Evolutionary conservation across 2,113 vertebrate species (phyloP).

Genomic region (Pedionomus torquatus): DNA sequence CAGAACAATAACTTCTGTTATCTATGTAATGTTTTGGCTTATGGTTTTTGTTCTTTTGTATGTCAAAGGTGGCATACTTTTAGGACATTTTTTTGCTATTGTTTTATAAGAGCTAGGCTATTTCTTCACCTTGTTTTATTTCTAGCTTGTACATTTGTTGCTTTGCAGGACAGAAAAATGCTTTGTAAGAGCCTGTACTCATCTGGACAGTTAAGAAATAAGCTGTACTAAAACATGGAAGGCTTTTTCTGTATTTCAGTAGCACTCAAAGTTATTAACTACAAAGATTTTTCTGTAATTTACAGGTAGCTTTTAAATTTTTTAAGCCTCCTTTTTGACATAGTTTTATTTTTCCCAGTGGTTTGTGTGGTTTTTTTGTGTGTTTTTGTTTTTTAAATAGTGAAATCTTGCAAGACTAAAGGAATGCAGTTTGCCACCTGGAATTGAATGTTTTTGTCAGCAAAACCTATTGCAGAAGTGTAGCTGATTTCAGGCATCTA

Average conservation of each 20-base stretch:
- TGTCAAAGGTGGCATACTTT: neutral
- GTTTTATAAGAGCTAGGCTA: neutral
- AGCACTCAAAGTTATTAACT: neutral
- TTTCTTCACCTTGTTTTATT: neutral
- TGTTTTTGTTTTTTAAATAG: neutral
- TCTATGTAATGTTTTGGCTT: neutral
- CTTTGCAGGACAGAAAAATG: neutral
- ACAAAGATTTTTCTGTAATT: neutral
- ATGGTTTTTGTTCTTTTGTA: neutral
- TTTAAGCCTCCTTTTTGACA: neutral
- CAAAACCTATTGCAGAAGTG: neutral
- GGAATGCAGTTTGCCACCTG: neutral
- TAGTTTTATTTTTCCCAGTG: neutral
- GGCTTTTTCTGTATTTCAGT: neutral
- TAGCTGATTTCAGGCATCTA: neutral
- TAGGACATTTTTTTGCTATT: neutral
- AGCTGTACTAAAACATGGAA: neutral
- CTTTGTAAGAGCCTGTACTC: neutral
- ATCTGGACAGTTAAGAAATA: neutral
- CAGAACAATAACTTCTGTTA: neutral
- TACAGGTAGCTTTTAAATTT: neutral
- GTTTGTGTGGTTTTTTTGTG: no score
- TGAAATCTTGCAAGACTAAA: neutral
- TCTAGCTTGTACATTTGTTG: neutral
- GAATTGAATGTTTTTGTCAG: neutral